Evolutionary conservation across 2,888 invertebrate species (phyloP).

Genomic region (Mechanitis messenoides): DNA sequence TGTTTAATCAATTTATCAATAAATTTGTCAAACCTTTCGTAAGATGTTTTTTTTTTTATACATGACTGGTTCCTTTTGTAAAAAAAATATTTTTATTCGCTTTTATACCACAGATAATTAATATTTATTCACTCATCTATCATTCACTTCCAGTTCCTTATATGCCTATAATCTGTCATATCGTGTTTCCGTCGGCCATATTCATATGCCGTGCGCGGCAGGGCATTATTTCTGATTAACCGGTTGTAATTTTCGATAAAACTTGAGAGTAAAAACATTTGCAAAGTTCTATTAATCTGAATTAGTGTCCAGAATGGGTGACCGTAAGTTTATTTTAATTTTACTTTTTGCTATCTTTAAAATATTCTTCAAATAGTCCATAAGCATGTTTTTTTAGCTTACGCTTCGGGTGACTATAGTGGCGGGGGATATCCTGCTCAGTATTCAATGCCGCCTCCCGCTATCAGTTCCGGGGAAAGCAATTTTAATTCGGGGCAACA

Average conservation of each 20-base stretch:
- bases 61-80: no score
- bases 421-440: conserved; percentile 62
- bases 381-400: conserved; percentile 40
- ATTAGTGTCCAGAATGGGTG: conserved; percentile 26
- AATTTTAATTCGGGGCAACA: conserved; percentile 49
- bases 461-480: conserved; percentile 59
- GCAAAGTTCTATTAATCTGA: neutral
- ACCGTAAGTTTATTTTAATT: conserved; percentile 28
- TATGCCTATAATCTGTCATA: conserved; percentile 21
- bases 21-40: no score
- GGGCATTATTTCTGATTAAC: neutral
- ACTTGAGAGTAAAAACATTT: conserved; percentile 2
- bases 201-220: conserved; percentile 17
- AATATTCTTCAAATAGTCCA: conserved; percentile 7
- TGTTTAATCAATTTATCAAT: no score
- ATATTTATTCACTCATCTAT: neutral
- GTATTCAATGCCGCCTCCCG: conserved; percentile 68
- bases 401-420: conserved; percentile 61
- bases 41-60: no score
- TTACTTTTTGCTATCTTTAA: conserved; percentile 3
- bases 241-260: conserved; percentile 3
- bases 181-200: conserved; percentile 29
- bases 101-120: neutral
- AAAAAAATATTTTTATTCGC: neutral
- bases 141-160: conserved; percentile 23